Percentiles rank a stretch among this genome's conserved stretches.
These are phyloP conservation scores for Microcebus jonahi DNA, from an alignment of 2,113 vertebrate genomes.

Conservation along the genomic window DNA sequence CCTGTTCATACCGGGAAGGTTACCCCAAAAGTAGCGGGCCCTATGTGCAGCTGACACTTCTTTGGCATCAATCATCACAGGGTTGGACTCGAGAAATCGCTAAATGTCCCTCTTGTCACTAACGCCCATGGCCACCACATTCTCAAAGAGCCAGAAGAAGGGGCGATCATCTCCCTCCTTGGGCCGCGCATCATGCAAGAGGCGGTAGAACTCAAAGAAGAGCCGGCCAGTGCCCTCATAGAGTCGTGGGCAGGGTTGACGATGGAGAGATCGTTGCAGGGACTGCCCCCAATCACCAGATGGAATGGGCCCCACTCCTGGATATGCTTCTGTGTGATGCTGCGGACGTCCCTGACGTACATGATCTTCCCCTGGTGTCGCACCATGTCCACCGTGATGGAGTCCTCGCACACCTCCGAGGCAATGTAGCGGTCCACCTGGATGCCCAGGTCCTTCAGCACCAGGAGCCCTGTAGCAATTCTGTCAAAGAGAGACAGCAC, in stretches of 20 bases:
- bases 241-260: too few species aligned
- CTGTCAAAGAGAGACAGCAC: conserved; percentile 98
- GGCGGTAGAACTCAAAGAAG: too few species aligned
- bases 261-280: too few species aligned
- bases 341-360: conserved; percentile 98
- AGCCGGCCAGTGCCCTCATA: too few species aligned
- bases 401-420: conserved; percentile 98
- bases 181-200: too few species aligned
- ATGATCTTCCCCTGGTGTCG: conserved; percentile 98
- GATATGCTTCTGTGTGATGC: conserved; percentile 94
- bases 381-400: conserved; percentile 97
- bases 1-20: conserved; percentile 99
- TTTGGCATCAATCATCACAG: conserved; percentile 99
- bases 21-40: conserved; percentile 99
- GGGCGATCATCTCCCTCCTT: too few species aligned
- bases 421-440: conserved; percentile 97
- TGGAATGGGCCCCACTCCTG: too few species aligned
- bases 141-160: too few species aligned
- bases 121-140: too few species aligned
- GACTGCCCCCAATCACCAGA: too few species aligned
- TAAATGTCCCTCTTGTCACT: too few species aligned
- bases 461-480: conserved; percentile 97
- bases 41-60: conserved; percentile 98
- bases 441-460: conserved; percentile 97
- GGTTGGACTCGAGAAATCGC: conserved; percentile 90